Evolutionary conservation across 1,140 invertebrate species (phyloP).

Genomic region (Ericerus pela): DNA sequence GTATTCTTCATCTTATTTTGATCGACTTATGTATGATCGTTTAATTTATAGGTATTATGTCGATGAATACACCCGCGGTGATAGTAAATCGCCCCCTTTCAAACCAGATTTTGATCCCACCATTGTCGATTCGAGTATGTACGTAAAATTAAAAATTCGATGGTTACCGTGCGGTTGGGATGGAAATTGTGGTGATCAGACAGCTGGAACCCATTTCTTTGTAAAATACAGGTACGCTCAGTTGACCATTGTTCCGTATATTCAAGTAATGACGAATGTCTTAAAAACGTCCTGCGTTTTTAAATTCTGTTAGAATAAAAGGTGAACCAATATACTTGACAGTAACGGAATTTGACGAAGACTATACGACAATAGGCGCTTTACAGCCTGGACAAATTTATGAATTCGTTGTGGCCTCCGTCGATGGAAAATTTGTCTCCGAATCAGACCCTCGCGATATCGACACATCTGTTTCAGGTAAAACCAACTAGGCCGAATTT

Average conservation of each 20-base stretch:
- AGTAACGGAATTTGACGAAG: slow-evolving; percentile 52
- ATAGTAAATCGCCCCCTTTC: slow-evolving; percentile 46
- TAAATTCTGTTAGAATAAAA: slow-evolving; percentile 34
- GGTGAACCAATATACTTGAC: slow-evolving; percentile 49
- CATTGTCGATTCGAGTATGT: slow-evolving; percentile 49
- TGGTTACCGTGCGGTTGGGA: slow-evolving; percentile 50
- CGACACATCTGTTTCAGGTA: slow-evolving; percentile 50
- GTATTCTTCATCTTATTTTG: too few species aligned
- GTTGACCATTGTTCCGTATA: too few species aligned
- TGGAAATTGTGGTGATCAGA: background rate
- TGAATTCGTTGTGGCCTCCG: slow-evolving; percentile 78
- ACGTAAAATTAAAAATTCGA: slow-evolving; percentile 56
- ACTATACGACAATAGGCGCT: slow-evolving; percentile 57
- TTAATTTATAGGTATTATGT: slow-evolving; percentile 48
- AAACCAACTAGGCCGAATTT: slow-evolving; percentile 9
- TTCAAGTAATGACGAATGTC: too few species aligned
- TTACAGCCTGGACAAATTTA: slow-evolving; percentile 73
- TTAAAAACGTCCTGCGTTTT: too few species aligned
- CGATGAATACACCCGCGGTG: slow-evolving; percentile 51
- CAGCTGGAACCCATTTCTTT: slow-evolving; percentile 62
- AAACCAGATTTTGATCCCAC: slow-evolving; percentile 58
- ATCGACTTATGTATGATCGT: background rate
- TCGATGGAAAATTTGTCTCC: slow-evolving; percentile 65
- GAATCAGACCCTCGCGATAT: slow-evolving; percentile 59
- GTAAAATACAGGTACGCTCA: slow-evolving; percentile 55